Conservation (phyloP, 2,113 vertebrate species). For the Oreochromis niloticus region DNA sequence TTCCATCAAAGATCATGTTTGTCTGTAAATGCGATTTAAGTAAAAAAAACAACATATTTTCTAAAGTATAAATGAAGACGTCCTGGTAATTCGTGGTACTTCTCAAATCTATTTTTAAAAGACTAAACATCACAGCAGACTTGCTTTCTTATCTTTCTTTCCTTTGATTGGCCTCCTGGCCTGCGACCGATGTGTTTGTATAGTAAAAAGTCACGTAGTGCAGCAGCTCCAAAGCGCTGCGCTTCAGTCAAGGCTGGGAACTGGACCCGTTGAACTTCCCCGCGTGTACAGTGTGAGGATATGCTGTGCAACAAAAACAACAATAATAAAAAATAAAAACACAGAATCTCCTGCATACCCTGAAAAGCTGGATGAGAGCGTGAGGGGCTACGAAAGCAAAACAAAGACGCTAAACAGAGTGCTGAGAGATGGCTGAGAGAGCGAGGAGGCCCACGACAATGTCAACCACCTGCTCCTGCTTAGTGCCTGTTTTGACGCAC, state of each 20-base stretch:
- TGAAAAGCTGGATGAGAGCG: neutral
- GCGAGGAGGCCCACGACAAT: neutral
- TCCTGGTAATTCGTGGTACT: neutral
- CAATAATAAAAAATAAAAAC: neutral
- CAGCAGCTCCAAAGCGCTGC: neutral
- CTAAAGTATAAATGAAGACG: neutral
- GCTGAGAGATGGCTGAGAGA: neutral
- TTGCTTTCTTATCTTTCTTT: neutral
- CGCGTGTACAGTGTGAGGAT: slow-evolving; percentile 2
- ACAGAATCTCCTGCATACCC: neutral
- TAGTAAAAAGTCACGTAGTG: neutral
- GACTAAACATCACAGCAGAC: neutral
- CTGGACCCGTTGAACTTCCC: slow-evolving; percentile 31
- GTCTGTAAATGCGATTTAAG: neutral
- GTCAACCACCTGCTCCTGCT: slow-evolving; percentile 39
- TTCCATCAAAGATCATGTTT: neutral
- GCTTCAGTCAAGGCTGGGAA: neutral
- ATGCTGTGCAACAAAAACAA: neutral
- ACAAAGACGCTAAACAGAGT: neutral
- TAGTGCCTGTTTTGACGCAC: slow-evolving; percentile 48
- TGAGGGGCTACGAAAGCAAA: neutral
- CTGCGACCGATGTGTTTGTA: neutral
- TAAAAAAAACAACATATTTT: neutral
- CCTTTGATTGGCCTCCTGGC: neutral
- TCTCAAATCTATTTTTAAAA: neutral